Evolutionary conservation across 2,113 vertebrate genomes (phyloP), one percentile per base, ranked within the genome.

Genomic region (Tichodroma muraria): DNA sequence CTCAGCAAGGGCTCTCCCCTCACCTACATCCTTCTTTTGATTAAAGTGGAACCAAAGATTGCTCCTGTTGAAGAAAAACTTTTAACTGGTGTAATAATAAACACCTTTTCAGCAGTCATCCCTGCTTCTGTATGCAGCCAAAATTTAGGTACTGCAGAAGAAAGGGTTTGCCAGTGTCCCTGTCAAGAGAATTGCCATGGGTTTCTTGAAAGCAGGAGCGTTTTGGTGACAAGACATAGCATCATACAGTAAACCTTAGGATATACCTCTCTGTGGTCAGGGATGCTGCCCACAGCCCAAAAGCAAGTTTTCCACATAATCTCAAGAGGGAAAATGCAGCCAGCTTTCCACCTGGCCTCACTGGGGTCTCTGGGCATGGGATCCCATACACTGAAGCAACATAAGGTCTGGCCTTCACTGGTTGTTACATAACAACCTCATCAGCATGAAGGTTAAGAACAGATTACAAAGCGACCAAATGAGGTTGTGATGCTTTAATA

Each of bases 381-480:
- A 12, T 80, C 37, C 61, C 52, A 11, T 8, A 20, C 31, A 18
- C 38, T 35, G 61, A 65, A 79, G 31, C n/a, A 56, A 12, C 44
- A 13, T 56, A 65, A 83, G 60, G 15, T 52, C 83, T 89, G 64
- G 69, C 69, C 68, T 77, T 90, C 68, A 6, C 3, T 9, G 15
- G 13, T 66, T 78, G 77, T 94, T 93, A 83, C 35, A 20, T 75
- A 92, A 89, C 63, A 19, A 9, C 45, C 22, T 79, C 77, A 57
- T 75, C 60, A 84, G 49, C 70, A 50, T 35, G 52, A 73, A 68
- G 85, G 60, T 87, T 94, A 87, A 92, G 73, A 88, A 88, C 70
- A 82, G 84, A 87, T 95, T 89, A 94, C 84, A 88, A 69, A 94
- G 63, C 61, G 7, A 92, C 47, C 59, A 94, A 88, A 90, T 47